Percentiles rank a stretch among this genome's conserved stretches.
These are phyloP conservation scores for Tetrax tetrax DNA, from an alignment of 2,113 vertebrate genomes.

Conservation along the genomic window DNA sequence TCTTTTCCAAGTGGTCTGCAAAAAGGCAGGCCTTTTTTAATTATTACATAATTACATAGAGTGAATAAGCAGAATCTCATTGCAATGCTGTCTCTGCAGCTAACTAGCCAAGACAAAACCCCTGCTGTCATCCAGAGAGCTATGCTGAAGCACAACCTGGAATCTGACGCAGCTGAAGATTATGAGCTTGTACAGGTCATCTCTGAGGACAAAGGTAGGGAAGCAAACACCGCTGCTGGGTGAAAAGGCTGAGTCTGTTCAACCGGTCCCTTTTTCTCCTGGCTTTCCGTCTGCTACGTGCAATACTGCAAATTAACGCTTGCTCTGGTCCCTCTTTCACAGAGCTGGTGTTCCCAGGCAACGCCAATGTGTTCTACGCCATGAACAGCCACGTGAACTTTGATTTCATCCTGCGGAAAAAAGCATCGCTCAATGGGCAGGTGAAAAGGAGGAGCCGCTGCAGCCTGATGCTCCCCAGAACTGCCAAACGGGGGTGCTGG, in stretches of 20 bases:
- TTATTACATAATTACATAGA: too few species aligned
- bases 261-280: not conserved
- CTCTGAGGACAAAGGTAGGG: conserved; percentile 89
- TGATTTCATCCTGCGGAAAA: conserved; percentile 89
- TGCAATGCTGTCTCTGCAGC: conserved; percentile 62
- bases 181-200: conserved; percentile 94
- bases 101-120: conserved; percentile 93
- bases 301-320: not conserved
- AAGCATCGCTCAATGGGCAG: conserved; percentile 10
- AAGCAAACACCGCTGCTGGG: not conserved
- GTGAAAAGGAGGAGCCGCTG: conserved; percentile 80
- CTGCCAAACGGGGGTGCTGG: conserved; percentile 79
- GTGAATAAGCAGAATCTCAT: not conserved
- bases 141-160: conserved; percentile 91
- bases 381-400: conserved; percentile 94
- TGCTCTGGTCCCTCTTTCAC: not conserved
- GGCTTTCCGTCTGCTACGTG: not conserved
- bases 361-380: conserved; percentile 92
- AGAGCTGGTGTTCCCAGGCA: conserved; percentile 91
- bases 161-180: conserved; percentile 78
- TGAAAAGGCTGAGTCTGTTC: accelerated
- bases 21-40: not conserved
- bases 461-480: conserved; percentile 80
- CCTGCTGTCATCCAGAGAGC: conserved; percentile 88
- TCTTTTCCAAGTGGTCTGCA: not conserved